Base-by-base conservation (phyloP, 2,888 invertebrate genomes). In the Mythimna impura region DNA sequence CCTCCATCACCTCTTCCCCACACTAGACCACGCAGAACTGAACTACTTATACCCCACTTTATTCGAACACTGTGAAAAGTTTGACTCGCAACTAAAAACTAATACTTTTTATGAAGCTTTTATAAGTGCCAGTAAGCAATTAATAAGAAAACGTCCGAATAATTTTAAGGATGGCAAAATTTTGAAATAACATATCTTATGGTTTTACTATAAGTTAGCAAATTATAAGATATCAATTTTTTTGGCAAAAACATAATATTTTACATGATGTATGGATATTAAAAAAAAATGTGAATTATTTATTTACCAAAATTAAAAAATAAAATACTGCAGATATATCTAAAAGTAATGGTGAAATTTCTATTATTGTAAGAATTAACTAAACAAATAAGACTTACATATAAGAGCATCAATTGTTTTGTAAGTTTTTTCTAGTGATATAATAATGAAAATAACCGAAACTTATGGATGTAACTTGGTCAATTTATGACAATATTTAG, bases 1-100 rank as follows among this genome's bases (percentile, higher is more conserved):
- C 0, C 93, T 98, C 3, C 98, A 98, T 91, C 98, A 98, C 92
- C 94, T 98, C 30, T 97, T 98, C 85, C 98, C 98, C 0, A 98
- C 98, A 0, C 87, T 98, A 50, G 98, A 98, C 90, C 98, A 98
- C 87, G 97, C 97, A 0, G 97, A 97, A 73, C 91, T 98, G 20
- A 96, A 97, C 12, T 96, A 97, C 66, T 93, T 98, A 6, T 97
- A 97, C 88, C 97, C 97, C 0, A 96, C 96, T 0, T 95, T 97
- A 17, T 83, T 97, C 10, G 94, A 97, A 80, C 97, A 97, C 43
- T 97, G 97, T 84, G 91, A 96, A 52, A 97, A 98, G 85, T 98
- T 97, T 86, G 96, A 96, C 17, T 89, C 97, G 0, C 91, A 96
- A 55, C 92, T 96, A 25, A 93, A 94, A 64, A 92, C 93, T 55